phyloP scores from a whole-genome alignment of 2,888 invertebrate species.

The Lithophane leautieri region DNA sequence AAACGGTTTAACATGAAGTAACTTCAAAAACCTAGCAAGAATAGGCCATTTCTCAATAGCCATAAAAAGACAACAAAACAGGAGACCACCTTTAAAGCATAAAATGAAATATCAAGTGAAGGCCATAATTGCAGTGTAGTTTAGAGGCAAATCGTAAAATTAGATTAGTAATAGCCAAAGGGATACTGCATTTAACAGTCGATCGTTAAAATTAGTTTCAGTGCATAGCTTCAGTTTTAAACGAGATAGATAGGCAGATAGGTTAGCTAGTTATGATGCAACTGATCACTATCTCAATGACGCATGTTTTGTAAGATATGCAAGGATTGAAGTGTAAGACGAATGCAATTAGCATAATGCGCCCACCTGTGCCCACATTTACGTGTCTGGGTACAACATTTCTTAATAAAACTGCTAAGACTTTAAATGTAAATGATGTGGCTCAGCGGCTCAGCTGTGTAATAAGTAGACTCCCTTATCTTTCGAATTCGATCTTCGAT shows the following conservation, averaged over 20 bases:
- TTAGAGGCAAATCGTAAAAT: constrained; percentile 4
- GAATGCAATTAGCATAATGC: constrained; percentile 26
- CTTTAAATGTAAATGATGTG: constrained; percentile 7
- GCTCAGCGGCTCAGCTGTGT: background rate
- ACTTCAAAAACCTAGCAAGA: background rate
- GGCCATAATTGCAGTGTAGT: background rate
- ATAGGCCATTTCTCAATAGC: background rate
- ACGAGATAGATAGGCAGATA: background rate
- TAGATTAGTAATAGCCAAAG: background rate
- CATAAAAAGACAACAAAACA: background rate
- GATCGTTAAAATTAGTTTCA: constrained; percentile 4
- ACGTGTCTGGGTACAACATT: background rate
- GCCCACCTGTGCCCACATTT: constrained; percentile 9
- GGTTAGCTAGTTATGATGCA: constrained; percentile 21
- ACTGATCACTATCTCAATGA: constrained; percentile 13
- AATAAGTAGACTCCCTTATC: too few relatives aligned
- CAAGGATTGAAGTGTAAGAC: background rate
- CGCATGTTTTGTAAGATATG: constrained; percentile 6
- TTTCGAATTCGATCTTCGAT: background rate
- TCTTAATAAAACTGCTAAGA: background rate
- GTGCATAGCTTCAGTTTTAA: background rate
- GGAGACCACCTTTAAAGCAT: background rate
- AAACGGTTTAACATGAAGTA: background rate
- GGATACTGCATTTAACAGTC: background rate
- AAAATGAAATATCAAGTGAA: background rate